A percentile compares a stretch with the other conserved stretches of the same genome.
Evolutionary conservation across 37 sponge, comb jelly and placozoan species (phyloP).

Genomic region (Spongilla lacustris): DNA sequence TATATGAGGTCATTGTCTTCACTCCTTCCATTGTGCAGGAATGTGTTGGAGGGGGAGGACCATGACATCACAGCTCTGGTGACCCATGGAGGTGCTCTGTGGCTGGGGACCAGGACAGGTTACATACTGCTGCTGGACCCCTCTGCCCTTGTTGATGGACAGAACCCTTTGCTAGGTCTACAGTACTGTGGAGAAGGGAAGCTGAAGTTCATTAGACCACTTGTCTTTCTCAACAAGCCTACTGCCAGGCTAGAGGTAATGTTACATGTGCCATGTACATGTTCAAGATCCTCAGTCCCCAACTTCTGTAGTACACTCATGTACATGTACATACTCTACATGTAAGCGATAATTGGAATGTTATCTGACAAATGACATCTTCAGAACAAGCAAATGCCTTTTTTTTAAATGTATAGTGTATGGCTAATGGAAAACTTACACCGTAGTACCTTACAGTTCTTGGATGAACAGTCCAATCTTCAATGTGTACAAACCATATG

Average conservation of each 20-base stretch:
- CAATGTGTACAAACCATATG: no score
- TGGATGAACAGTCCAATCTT: no score
- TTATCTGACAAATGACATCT: no score
- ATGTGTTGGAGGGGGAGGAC: conserved; percentile 23
- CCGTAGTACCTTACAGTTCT: no score
- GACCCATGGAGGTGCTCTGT: conserved; percentile 62
- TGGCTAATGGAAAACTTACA: no score
- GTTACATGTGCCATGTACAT: no score
- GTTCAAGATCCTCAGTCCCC: no score
- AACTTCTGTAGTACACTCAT: no score
- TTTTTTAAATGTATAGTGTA: no score
- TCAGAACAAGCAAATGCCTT: no score
- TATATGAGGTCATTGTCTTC: no score
- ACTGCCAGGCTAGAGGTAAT: conserved; percentile 26
- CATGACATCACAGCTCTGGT: conserved; percentile 74
- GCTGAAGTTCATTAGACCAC: conserved; percentile 65
- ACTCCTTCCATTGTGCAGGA: background rate
- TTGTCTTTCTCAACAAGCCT: background rate
- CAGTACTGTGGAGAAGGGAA: conserved; percentile 74
- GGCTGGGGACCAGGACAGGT: conserved; percentile 80
- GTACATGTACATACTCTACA: background rate
- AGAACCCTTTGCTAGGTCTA: conserved; percentile 51
- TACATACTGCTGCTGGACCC: conserved; percentile 74
- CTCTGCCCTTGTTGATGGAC: conserved; percentile 17
- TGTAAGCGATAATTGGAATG: no score